These are phyloP conservation scores for Cinara cedri DNA, from an alignment of 2,888 invertebrate genomes.

Conservation along the genomic window DNA sequence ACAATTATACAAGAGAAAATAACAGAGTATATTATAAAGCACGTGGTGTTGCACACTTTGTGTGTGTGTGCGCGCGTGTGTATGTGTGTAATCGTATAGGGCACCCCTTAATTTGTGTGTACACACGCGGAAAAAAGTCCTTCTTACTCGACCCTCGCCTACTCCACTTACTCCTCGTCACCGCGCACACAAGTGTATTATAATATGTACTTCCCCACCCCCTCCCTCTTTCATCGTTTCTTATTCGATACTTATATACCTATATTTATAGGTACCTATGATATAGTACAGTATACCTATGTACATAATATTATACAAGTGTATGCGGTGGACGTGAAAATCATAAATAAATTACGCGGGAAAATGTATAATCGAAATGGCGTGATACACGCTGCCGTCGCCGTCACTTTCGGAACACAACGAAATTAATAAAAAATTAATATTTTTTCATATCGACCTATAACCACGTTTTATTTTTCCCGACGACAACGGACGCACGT, in stretches of 20 bases:
- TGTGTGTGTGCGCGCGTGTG: too few species aligned
- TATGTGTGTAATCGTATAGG: slow-evolving; percentile 22
- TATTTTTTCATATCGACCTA: slow-evolving; percentile 20
- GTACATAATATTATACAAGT: neutral
- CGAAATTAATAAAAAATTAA: slow-evolving; percentile 23
- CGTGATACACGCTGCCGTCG: slow-evolving; percentile 25
- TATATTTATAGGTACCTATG: too few species aligned
- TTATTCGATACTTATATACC: neutral
- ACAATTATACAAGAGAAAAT: slow-evolving; percentile 29
- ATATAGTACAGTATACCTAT: neutral
- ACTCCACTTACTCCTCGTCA: too few species aligned
- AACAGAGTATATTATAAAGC: too few species aligned
- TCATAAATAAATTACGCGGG: slow-evolving; percentile 33
- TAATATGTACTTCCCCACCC: too few species aligned
- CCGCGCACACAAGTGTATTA: too few species aligned
- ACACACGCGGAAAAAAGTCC: neutral
- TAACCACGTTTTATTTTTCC: neutral
- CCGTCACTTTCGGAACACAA: neutral
- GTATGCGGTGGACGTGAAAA: neutral
- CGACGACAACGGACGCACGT: neutral
- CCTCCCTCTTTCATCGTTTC: neutral
- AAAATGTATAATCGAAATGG: slow-evolving; percentile 24
- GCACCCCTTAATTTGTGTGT: slow-evolving; percentile 8
- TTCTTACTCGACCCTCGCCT: neutral
- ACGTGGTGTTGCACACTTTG: too few species aligned